phyloP scores from a whole-genome alignment of 2,113 vertebrate genomes.

The Tupaia tana region DNA sequence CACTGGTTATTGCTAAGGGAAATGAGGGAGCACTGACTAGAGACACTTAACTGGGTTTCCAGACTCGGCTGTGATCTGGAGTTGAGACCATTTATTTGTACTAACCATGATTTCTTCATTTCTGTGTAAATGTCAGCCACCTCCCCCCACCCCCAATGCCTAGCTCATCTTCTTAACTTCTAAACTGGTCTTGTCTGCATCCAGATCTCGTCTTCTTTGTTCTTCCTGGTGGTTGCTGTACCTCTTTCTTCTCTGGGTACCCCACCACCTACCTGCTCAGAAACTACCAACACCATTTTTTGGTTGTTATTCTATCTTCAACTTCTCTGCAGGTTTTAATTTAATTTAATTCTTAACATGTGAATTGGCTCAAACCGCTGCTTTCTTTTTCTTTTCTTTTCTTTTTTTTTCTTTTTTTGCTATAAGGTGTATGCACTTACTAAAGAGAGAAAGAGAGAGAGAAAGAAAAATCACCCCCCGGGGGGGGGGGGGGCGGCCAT shows the following conservation, averaged over 20 bases:
- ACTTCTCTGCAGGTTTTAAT: background rate
- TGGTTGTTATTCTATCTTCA: background rate
- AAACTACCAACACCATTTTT: background rate
- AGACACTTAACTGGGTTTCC: background rate
- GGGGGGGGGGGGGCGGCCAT: too few species aligned
- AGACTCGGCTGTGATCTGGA: background rate
- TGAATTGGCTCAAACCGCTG: background rate
- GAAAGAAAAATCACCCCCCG: too few species aligned
- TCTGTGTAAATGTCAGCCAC: background rate
- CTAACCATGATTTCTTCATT: background rate
- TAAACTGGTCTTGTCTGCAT: background rate
- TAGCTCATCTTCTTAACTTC: background rate
- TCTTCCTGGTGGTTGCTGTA: background rate
- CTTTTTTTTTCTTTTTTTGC: background rate
- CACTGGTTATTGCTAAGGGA: background rate
- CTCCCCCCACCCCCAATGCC: fast-evolving
- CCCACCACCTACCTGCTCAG: background rate
- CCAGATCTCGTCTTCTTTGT: background rate
- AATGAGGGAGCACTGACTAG: background rate
- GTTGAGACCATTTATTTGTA: background rate
- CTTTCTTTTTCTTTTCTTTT: background rate
- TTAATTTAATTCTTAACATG: background rate
- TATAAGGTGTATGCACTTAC: too few species aligned
- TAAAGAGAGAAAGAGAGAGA: too few species aligned
- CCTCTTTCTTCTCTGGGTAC: background rate